Evolutionary conservation across 2,797 vertebrate species (phyloP), one percentile per base, ranked within the genome.

Genomic region (Trachurus trachurus): DNA sequence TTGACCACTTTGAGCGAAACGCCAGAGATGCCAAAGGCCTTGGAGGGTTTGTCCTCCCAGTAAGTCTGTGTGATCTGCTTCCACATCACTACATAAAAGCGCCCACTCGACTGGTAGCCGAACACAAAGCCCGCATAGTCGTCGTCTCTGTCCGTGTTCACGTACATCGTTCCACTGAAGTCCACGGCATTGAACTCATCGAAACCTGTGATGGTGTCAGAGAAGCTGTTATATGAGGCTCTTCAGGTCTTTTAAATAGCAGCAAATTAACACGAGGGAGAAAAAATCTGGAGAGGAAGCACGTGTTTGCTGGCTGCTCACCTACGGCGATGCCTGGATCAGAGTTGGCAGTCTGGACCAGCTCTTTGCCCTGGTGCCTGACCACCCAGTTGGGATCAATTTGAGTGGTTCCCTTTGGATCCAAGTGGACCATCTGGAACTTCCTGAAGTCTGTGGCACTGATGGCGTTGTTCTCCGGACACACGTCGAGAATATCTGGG

Each of bases 361-460:
- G 88, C 86, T 99, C 98, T 88, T 99, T 99, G 86, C 98, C 98
- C 89, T 99, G 98, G 72, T 99, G 98, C 64, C 97, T 96, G 86
- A 99, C 99, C 82, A 99, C 98, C 98, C 98, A 99, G 90, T 98
- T 99, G 68, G 98, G 98, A 91, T 99, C 98, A 44, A 99, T 99
- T 80, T 99, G 98, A 58, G 98, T 97, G 70, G 98, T 99, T 80
- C 98, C 98, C 93, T 99, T 99, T 62, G 98, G 98, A 91, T 99
- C 98, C 91, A 99, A 81, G 67, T 96, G 98, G 74, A 99, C 98
- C 98, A 99, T 99, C 91, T 99, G 98, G 93, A 99, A 99, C 91
- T 99, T 99, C 57, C 98, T 94, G 91, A 99, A 99, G 93, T 99
- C 98, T 0, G 98, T 99, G 89, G 95, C 94, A 47, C 96, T 98